Evolutionary conservation across 2,797 vertebrate species (phyloP).

Genomic region (Poecilia picta): DNA sequence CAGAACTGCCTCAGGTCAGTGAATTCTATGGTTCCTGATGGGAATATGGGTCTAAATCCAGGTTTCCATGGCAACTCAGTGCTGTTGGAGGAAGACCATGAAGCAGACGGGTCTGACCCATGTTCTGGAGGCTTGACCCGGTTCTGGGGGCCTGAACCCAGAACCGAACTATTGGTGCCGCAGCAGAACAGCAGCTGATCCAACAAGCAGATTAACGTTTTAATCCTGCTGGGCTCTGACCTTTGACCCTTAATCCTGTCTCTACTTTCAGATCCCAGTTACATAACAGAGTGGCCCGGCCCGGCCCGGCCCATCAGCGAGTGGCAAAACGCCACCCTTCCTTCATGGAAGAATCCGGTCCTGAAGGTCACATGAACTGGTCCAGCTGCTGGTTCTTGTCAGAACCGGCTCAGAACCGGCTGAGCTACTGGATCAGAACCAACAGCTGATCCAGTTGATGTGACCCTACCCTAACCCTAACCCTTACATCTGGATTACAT

Average conservation of each 20-base stretch:
- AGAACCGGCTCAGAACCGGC: not conserved
- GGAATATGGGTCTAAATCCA: not conserved
- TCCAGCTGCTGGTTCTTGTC: not conserved
- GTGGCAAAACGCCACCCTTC: not conserved
- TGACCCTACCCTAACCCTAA: no score
- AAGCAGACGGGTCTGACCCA: not conserved
- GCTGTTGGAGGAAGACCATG: not conserved
- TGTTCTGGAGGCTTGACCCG: not conserved
- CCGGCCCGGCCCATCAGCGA: not conserved
- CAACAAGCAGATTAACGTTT: conserved; percentile 3
- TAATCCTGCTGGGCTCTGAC: not conserved
- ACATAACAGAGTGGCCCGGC: not conserved
- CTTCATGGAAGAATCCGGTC: not conserved
- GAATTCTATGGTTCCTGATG: not conserved
- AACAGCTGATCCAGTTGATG: not conserved
- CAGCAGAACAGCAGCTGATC: not conserved
- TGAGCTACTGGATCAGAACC: not conserved
- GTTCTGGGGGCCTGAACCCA: not conserved
- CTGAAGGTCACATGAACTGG: not conserved
- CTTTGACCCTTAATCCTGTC: not conserved
- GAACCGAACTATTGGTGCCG: not conserved
- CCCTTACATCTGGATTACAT: no score
- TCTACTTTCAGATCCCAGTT: conserved; percentile 6
- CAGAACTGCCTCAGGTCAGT: not conserved
- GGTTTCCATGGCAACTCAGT: not conserved